Conservation (phyloP, 2,888 invertebrate species). For the Nymphalis polychloros region DNA sequence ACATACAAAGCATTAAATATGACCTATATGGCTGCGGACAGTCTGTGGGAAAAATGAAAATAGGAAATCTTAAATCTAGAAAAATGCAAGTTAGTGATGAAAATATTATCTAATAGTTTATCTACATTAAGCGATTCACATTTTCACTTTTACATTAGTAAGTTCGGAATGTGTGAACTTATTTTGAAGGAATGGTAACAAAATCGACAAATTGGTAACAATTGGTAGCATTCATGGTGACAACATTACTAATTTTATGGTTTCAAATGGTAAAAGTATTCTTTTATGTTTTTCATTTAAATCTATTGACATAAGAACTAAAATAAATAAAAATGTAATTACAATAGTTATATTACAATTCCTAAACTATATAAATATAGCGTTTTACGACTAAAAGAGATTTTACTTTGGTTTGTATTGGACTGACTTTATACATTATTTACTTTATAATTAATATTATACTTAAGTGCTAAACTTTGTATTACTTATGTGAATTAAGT, state of each 20-base stretch:
- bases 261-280: constrained; percentile 3
- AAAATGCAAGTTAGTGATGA: constrained; percentile 27
- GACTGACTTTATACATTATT: constrained; percentile 50
- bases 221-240: constrained; percentile 36
- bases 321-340: constrained; percentile 26
- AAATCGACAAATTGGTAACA: constrained; percentile 43
- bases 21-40: constrained; percentile 31
- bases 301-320: constrained; percentile 5
- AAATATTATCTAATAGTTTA: constrained; percentile 3
- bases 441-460: constrained; percentile 17
- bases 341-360: constrained; percentile 36
- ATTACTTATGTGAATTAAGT: neutral
- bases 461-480: constrained; percentile 10
- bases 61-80: constrained; percentile 29
- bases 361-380: constrained; percentile 71
- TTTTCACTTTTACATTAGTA: constrained; percentile 4
- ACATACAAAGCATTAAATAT: constrained; percentile 19
- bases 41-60: constrained; percentile 29
- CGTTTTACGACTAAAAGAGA: constrained; percentile 79
- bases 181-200: constrained; percentile 37
- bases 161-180: constrained; percentile 8
- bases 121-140: constrained; percentile 1
- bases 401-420: constrained; percentile 77
- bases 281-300: constrained; percentile 1
- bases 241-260: neutral